Base-by-base conservation (phyloP, 2,113 vertebrate species). In the Mohoua ochrocephala region DNA sequence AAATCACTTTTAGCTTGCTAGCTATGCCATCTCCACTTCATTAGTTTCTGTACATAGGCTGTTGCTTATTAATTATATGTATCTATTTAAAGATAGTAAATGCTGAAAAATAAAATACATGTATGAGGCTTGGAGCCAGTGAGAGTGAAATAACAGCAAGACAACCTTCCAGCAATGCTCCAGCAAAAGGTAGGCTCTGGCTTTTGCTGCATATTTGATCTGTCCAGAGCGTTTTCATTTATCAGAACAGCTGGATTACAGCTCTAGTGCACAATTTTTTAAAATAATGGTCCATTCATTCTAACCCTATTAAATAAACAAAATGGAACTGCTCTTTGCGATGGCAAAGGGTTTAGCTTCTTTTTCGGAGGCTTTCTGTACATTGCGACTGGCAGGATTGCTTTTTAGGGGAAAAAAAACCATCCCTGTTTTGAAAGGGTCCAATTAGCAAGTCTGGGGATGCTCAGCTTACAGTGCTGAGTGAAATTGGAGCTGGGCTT, bases 401-500 rank as follows among this genome's bases (percentile, higher is more conserved):
- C 41, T 60, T 92, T 93, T 81, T 69, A 88, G 49, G 44, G 15
- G 47, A 6, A 20, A 74, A 79, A 88, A 57, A 39, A 2, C 10
- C 6, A 59, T 23, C 53, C 24, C 61, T 86, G 61, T 60, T 94
- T 87, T 64, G 20, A 95, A 96, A 93, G 52, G 41, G 30, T 52
- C 74, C 49, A 81, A 70, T 79, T 87, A 95, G 87, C 56, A 47
- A 59, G 60, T 83, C 92, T 89, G 84, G 74, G 94, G 44, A 78
- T 0, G 1, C 85, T 87, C 76, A 60, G 73, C 59, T 94, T 95
- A 91, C 93, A 95, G 50, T 4, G 37, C 59, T 18, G 74, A 95
- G 37, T 91, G 97, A 96, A 95, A 94, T 0, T 39, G 35, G 91
- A 96, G 93, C 61, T 63, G 85, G 59, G 64, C 79, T 91, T 35